phyloP scores from a whole-genome alignment of 2,113 vertebrate genomes.

The Nyctibius bracteatus region DNA sequence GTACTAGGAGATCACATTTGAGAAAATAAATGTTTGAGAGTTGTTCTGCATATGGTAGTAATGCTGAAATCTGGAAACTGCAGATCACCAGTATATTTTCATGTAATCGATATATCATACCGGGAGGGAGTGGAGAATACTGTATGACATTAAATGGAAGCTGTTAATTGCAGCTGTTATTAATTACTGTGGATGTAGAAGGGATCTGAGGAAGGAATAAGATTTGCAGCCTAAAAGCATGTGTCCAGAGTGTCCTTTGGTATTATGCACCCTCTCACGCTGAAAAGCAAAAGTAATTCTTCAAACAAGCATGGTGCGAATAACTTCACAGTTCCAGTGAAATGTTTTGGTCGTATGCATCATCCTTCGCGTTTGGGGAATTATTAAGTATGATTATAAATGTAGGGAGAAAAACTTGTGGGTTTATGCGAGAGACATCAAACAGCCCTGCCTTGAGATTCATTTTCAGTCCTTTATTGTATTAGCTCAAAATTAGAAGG shows the following conservation, averaged over 20 bases:
- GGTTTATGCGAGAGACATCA: not conserved
- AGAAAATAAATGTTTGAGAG: not conserved
- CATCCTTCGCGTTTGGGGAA: not conserved
- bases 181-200: not conserved
- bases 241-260: not conserved
- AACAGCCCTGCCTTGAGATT: not conserved
- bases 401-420: not conserved
- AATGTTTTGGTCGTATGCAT: not conserved
- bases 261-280: not conserved
- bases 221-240: not conserved
- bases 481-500: no score
- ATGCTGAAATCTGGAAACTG: not conserved
- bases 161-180: not conserved
- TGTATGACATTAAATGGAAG: not conserved
- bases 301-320: not conserved
- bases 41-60: not conserved
- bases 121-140: not conserved
- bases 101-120: no score
- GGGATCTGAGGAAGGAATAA: not conserved
- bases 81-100: not conserved
- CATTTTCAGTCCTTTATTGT: not conserved
- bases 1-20: accelerated
- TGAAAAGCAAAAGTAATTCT: not conserved
- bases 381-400: not conserved
- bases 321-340: not conserved